These are phyloP conservation scores for Tachina grossa DNA, from an alignment of 2,888 invertebrate genomes.

Conservation along the genomic window DNA sequence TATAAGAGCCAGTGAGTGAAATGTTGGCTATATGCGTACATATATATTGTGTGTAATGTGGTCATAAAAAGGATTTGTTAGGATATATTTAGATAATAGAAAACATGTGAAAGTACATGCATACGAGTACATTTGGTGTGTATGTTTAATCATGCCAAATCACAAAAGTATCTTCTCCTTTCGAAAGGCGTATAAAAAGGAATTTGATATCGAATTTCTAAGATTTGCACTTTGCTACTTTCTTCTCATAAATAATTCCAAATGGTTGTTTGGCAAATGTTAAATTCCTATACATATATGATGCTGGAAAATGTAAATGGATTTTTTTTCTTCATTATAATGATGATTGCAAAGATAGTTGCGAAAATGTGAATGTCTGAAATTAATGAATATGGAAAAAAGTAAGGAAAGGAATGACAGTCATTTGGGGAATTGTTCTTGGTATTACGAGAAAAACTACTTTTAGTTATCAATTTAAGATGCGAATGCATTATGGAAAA, in stretches of 20 bases:
- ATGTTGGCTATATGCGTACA: background rate
- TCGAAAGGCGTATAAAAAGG: conserved; percentile 69
- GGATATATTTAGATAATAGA: conserved; percentile 71
- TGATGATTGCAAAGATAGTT: conserved; percentile 61
- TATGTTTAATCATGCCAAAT: conserved; percentile 74
- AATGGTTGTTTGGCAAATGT: conserved; percentile 60
- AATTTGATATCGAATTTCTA: conserved; percentile 49
- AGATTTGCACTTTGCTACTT: conserved; percentile 66
- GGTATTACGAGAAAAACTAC: conserved; percentile 9
- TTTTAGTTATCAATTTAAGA: background rate
- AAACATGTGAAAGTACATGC: conserved; percentile 49
- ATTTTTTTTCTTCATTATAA: conserved; percentile 39
- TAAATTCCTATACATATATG: conserved; percentile 11
- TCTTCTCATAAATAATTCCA: conserved; percentile 69
- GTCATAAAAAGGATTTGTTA: conserved; percentile 81
- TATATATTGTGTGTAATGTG: conserved; percentile 74
- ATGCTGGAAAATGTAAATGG: conserved; percentile 69
- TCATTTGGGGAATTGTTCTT: conserved; percentile 48
- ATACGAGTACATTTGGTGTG: background rate
- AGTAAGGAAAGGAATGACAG: background rate
- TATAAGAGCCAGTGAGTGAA: conserved; percentile 47
- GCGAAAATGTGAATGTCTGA: conserved; percentile 33
- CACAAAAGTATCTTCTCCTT: conserved; percentile 73
- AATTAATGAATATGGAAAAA: conserved; percentile 38
- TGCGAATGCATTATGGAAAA: background rate